Conservation (phyloP, 2,113 vertebrate species). For the Cynocephalus volans region DNA sequence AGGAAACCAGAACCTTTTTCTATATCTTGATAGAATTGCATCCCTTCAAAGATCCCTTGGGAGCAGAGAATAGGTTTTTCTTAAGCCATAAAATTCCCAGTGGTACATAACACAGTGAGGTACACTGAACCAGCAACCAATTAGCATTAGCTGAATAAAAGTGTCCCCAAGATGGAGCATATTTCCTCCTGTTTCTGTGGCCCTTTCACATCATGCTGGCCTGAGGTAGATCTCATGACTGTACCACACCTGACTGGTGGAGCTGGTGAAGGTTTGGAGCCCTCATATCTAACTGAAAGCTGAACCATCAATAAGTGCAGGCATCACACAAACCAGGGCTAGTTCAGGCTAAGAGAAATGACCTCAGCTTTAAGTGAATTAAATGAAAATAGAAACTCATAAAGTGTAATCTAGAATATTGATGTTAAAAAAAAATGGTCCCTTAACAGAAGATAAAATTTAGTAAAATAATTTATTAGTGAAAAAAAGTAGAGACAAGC, state of each 20-base stretch:
- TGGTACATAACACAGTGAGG: background rate
- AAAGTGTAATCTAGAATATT: slow-evolving; percentile 36
- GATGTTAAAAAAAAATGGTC: background rate
- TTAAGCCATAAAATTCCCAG: background rate
- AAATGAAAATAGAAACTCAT: slow-evolving; percentile 50
- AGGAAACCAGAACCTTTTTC: background rate
- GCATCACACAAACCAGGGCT: background rate
- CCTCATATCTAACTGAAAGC: background rate
- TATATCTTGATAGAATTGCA: background rate
- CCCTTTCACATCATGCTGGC: background rate
- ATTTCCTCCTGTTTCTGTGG: background rate
- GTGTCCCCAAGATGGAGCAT: background rate
- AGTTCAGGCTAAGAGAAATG: slow-evolving; percentile 42
- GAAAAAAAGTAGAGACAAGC: slow-evolving; percentile 49
- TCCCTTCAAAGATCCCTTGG: background rate
- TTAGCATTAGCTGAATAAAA: background rate
- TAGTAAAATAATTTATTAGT: slow-evolving; percentile 56
- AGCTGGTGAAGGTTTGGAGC: background rate
- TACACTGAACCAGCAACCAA: background rate
- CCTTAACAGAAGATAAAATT: slow-evolving; percentile 48
- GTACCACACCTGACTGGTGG: too few relatives aligned
- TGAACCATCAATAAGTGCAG: background rate
- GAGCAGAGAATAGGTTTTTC: background rate
- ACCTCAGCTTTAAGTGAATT: slow-evolving; percentile 57
- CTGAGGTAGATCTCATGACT: background rate